Percentiles rank a stretch among this genome's conserved stretches.
These are phyloP conservation scores for Sphinx pinastri DNA, from an alignment of 2,888 invertebrate species.

Conservation along the genomic window DNA sequence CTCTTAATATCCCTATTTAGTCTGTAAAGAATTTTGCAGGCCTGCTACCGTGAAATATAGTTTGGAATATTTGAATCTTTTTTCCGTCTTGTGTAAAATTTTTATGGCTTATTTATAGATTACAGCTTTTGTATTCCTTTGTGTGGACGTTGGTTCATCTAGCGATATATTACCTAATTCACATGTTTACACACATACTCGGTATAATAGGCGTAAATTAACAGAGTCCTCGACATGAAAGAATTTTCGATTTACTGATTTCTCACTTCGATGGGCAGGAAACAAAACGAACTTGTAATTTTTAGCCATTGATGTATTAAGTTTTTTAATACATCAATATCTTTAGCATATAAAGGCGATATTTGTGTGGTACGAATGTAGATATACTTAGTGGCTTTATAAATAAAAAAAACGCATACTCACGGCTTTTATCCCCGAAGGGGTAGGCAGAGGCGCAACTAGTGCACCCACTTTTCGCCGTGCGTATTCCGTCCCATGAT, in stretches of 20 bases:
- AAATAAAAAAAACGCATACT: no score
- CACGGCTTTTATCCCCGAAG: no score
- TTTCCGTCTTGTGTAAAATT: not conserved
- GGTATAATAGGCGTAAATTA: no score
- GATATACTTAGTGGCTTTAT: not conserved
- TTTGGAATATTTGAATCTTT: not conserved
- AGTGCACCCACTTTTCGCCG: no score
- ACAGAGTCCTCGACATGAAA: conserved; percentile 49
- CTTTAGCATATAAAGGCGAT: conserved; percentile 14
- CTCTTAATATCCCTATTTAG: conserved; percentile 7
- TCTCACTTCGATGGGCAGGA: conserved; percentile 48
- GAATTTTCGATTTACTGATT: conserved; percentile 53
- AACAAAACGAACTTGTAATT: conserved; percentile 43
- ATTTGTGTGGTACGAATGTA: conserved; percentile 9
- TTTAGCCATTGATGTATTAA: no score
- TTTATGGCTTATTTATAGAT: not conserved
- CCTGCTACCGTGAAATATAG: not conserved
- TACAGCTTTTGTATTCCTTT: no score
- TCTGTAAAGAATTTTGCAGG: conserved; percentile 9
- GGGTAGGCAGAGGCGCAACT: no score
- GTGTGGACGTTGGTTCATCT: no score
- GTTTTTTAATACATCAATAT: no score
- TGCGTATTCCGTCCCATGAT: no score
- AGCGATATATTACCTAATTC: no score
- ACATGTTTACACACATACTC: no score